Base-by-base conservation (phyloP, 2,113 vertebrate genomes). In the Scomber colias region DNA sequence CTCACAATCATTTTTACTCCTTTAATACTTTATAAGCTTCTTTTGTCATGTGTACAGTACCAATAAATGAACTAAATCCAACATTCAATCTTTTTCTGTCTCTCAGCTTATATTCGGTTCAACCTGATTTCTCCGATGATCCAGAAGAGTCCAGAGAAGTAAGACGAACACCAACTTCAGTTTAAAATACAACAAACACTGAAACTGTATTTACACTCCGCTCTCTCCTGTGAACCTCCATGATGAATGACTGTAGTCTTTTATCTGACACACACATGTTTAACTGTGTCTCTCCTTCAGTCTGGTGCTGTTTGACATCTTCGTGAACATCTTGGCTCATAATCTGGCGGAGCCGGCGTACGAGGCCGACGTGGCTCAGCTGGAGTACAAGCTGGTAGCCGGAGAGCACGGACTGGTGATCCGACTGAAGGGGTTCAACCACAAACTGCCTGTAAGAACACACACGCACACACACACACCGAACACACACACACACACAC, bases 261-360 rank as follows among this genome's bases (percentile, higher is more conserved):
- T 10, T 9, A 11, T n/a, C n/a, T n/a, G n/a, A n/a, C n/a, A n/a
- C n/a, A n/a, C n/a, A 24, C 53, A 55, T 19, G 24, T 66, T 50
- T 13, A 3, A 75, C 11, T 10, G 0, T 11, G 7, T 21, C 19
- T 30, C 27, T 75, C n/a, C n/a, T 35, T 8, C 85, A 96, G 96
- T 68, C 94, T 97, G 80, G 96, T 99, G 60, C 92, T 99, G 75
- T 98, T 99, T 40, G 98, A 99, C 90, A 94, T 97, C 1, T 97
- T 99, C 17, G 96, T 99, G 6, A 99, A 97, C 92, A 96, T 98
- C 87, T 91, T 98, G 89, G 95, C 96, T 11, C 97, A 99, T 81
- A 98, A 97, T 79, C 95, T 99, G 24, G 97, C 97, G 0, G 97
- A 98, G 50, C 97, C 97, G 15, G 97, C 97, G 2, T 98, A 98